Evolutionary conservation across 2,797 vertebrate species (phyloP), one percentile per base, ranked within the genome.

Genomic region (Cossypha heuglini): DNA sequence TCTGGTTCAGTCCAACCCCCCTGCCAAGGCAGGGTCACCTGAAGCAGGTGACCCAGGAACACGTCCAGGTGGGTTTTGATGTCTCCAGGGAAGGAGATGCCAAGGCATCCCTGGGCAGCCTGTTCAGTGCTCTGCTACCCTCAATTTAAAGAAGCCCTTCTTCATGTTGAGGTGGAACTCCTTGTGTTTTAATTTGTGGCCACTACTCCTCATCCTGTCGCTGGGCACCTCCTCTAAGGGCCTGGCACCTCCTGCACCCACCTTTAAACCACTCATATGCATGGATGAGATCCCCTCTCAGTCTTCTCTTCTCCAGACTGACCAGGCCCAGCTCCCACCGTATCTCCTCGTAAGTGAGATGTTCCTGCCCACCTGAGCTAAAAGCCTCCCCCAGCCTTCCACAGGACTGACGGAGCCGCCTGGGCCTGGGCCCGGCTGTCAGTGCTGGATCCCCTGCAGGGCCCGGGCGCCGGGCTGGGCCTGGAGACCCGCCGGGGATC

Each of bases 141-240:
- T 83, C 33, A 46, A 0, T 4, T 7, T 16, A 63, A 63, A 51
- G n/a, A 69, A 58, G n/a, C 28, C 51, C 64, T 38, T 63, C 38
- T 38, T 35, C 45, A 14, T 7, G 12, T 6, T 20, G 25, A 40
- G 21, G 18, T 42, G 45, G 33, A 52, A 52, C 33, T 64, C 40
- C 29, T 20, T 38, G 21, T 35, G 33, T 10, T 77, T 64, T 28
- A 40, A 25, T 40, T 43, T 57, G 49, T 11, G 28, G 63, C 20
- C 43, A 51, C 4, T 40, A 22, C 8, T 58, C 16, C 38, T 40
- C 2, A 0, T 51, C 17, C 33, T 58, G 11, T 8, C 2, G 1
- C 29, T 40, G 45, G 21, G 28, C 37, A 71, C 10, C 17, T 48
- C 8, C 11, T 19, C n/a, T 22, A 40, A 16, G 21, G 10, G 57